These are phyloP conservation scores for Lagopus leucura DNA, from an alignment of 2,113 vertebrate species.

Conservation along the genomic window DNA sequence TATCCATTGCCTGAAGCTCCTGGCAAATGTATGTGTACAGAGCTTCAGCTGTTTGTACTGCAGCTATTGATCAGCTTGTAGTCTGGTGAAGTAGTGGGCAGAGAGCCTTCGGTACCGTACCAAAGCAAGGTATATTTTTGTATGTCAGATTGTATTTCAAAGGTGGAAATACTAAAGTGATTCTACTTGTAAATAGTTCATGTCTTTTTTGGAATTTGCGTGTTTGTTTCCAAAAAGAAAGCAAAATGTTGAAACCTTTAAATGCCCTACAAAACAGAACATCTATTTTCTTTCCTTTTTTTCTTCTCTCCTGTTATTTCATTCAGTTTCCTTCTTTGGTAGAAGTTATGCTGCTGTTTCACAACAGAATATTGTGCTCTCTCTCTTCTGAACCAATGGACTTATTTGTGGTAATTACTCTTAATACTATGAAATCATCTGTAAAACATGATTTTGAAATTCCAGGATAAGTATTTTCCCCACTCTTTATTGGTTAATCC, in stretches of 20 bases:
- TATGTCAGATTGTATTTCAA: background rate
- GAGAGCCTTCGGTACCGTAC: background rate
- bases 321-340: background rate
- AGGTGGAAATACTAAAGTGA: background rate
- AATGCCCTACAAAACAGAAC: background rate
- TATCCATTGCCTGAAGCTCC: background rate
- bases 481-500: background rate
- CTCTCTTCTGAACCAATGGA: background rate
- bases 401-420: background rate
- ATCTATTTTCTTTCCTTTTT: background rate
- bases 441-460: conserved; percentile 4
- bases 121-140: background rate
- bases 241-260: background rate
- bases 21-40: background rate
- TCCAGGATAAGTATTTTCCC: background rate
- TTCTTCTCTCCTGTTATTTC: background rate
- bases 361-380: background rate
- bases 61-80: background rate
- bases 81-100: background rate
- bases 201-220: background rate
- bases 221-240: background rate
- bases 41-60: background rate
- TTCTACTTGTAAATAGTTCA: background rate
- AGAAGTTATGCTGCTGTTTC: background rate
- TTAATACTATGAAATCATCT: background rate